Evolutionary conservation across 2,888 invertebrate genomes (phyloP).

Genomic region (Drosophila gaucha): DNA sequence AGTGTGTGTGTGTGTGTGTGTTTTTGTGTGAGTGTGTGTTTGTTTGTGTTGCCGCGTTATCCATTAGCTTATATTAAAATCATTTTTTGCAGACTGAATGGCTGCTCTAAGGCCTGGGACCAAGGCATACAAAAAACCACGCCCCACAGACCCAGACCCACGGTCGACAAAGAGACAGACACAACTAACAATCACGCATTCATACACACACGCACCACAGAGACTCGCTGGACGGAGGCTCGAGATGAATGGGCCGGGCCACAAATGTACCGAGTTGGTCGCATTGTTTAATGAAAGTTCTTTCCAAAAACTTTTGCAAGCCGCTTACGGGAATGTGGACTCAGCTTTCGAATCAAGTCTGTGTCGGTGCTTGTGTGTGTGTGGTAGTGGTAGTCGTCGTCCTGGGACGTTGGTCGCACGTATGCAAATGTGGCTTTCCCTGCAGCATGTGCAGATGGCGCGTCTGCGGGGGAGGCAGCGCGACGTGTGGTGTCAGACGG

Average conservation of each 20-base stretch:
- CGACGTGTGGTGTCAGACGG: conserved; percentile 78
- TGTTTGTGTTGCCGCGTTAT: conserved; percentile 71
- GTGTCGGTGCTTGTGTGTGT: conserved; percentile 6
- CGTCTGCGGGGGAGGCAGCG: conserved; percentile 30
- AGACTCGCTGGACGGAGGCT: conserved; percentile 41
- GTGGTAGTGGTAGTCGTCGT: conserved; percentile 33
- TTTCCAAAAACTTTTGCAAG: conserved; percentile 75
- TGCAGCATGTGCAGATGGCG: conserved; percentile 37
- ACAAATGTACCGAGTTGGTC: conserved; percentile 69
- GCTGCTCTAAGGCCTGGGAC: conserved; percentile 47
- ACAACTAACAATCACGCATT: conserved; percentile 11
- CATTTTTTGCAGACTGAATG: conserved; percentile 75
- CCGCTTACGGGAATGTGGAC: conserved; percentile 42
- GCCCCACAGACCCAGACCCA: conserved; percentile 30
- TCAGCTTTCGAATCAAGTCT: conserved; percentile 22
- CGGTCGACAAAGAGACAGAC: conserved; percentile 43
- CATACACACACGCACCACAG: conserved; percentile 3
- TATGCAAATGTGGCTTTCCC: conserved; percentile 58
- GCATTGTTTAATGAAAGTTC: conserved; percentile 80
- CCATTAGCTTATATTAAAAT: conserved; percentile 81
- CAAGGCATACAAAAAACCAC: conserved; percentile 30
- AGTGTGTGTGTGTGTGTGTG: conserved; percentile 1
- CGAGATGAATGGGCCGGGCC: conserved; percentile 62
- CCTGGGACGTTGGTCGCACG: conserved; percentile 61
- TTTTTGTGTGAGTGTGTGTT: conserved; percentile 24